Evolutionary conservation across 2,113 vertebrate genomes (phyloP).

Genomic region (Acanthisitta chloris): DNA sequence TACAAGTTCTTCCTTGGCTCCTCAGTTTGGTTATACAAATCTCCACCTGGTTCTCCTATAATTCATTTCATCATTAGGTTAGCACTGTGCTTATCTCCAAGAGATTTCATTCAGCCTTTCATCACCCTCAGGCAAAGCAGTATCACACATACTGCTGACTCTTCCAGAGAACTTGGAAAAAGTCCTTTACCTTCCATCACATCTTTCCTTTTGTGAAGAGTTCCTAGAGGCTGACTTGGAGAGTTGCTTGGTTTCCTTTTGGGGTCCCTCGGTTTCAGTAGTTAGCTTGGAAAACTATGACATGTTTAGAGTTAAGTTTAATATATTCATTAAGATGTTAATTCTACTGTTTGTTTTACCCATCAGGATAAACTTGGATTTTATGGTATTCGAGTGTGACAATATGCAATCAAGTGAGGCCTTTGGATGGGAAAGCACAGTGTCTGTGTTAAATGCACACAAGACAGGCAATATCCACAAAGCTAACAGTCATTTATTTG

Average conservation of each 20-base stretch:
- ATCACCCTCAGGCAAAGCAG: background rate
- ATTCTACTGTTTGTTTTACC: background rate
- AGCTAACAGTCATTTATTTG: background rate
- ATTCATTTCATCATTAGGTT: background rate
- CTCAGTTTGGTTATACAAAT: background rate
- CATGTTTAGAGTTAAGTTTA: background rate
- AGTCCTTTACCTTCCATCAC: background rate
- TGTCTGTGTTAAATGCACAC: background rate
- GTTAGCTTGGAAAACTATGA: background rate
- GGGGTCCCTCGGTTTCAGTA: background rate
- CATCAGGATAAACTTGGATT: background rate
- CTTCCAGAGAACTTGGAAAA: background rate
- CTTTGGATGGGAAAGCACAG: background rate
- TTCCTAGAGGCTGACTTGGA: background rate
- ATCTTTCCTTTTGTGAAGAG: background rate
- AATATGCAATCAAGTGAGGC: background rate
- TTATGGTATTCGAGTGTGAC: background rate
- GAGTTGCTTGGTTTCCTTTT: background rate
- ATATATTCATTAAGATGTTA: background rate
- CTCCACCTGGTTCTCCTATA: background rate
- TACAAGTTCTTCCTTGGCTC: background rate
- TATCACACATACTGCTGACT: background rate
- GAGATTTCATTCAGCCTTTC: background rate
- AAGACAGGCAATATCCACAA: background rate
- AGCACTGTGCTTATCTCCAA: background rate